These are phyloP conservation scores for Tricholaema leucomelas DNA, from an alignment of 2,113 vertebrate genomes.

Conservation along the genomic window DNA sequence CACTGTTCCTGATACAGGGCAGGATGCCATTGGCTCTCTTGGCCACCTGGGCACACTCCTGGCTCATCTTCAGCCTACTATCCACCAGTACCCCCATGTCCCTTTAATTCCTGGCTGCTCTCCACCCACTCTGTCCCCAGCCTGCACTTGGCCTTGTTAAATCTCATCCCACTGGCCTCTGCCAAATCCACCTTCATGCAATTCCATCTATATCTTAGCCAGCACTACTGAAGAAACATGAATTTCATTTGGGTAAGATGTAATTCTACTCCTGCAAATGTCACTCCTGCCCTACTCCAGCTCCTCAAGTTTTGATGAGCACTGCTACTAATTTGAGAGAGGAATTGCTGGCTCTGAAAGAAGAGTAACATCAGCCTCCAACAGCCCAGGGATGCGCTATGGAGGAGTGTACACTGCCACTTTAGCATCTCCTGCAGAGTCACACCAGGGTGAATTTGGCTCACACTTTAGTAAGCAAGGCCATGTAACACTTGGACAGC, in stretches of 20 bases:
- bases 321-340: neutral
- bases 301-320: neutral
- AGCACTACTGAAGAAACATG: neutral
- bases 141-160: no score
- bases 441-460: neutral
- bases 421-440: neutral
- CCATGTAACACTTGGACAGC: neutral
- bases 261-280: neutral
- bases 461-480: fast-evolving
- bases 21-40: no score
- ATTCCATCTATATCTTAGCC: neutral
- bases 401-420: neutral
- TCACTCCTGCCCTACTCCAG: neutral
- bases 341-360: neutral
- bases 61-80: no score
- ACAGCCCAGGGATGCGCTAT: neutral
- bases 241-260: neutral
- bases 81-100: no score
- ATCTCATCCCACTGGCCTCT: no score
- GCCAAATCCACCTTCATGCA: neutral
- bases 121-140: no score
- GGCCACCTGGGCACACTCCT: no score
- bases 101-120: no score
- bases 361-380: neutral
- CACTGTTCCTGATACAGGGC: no score